These are phyloP conservation scores for Patagioenas fasciata DNA, from an alignment of 2,113 vertebrate genomes.

Conservation along the genomic window DNA sequence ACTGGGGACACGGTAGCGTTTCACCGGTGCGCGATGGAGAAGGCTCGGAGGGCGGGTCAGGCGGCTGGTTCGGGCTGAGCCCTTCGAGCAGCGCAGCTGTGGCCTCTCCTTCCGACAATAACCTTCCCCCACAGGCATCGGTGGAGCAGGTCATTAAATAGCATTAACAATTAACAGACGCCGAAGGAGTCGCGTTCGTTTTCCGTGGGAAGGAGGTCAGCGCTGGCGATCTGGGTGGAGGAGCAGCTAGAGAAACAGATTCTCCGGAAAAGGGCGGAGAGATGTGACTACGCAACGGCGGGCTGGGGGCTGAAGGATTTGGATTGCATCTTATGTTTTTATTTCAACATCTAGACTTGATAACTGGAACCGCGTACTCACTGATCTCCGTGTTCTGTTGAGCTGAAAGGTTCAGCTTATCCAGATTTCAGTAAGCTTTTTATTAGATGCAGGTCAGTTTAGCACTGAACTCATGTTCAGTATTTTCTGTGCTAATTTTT, in stretches of 20 bases:
- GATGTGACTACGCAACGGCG: accelerated
- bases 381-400: neutral
- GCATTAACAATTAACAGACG: neutral
- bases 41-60: neutral
- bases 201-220: neutral
- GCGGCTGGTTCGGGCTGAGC: accelerated
- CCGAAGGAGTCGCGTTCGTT: neutral
- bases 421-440: neutral
- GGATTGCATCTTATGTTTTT: neutral
- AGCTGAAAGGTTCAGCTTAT: neutral
- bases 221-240: neutral
- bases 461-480: neutral
- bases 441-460: neutral
- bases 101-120: accelerated
- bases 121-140: accelerated
- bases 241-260: neutral
- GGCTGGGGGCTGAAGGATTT: accelerated
- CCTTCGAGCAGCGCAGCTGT: accelerated
- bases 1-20: accelerated
- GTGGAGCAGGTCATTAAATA: neutral
- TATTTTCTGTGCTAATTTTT: neutral
- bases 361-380: accelerated
- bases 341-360: neutral
- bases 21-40: accelerated
- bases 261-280: neutral